These are phyloP conservation scores for Aleiodes testaceus DNA, from an alignment of 2,888 invertebrate species.

Conservation along the genomic window DNA sequence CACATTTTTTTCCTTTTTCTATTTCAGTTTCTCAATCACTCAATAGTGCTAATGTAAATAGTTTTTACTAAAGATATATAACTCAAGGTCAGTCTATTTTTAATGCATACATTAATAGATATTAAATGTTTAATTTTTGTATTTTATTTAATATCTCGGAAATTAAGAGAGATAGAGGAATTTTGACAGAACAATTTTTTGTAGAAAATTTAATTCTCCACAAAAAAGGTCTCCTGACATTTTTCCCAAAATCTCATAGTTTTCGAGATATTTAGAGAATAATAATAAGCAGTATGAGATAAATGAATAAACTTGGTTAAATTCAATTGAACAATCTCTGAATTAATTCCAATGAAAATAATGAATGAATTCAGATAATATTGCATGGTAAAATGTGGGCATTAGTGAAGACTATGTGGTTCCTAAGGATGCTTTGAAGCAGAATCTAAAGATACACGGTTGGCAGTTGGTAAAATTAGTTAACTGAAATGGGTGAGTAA, in stretches of 20 bases:
- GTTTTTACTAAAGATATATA: neutral
- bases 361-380: slow-evolving; percentile 22
- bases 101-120: neutral
- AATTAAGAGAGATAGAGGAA: no score
- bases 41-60: neutral
- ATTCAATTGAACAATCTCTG: neutral
- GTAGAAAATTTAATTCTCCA: no score
- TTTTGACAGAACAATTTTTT: no score
- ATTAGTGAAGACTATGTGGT: neutral
- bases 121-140: neutral
- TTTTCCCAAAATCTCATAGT: no score
- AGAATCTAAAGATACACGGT: slow-evolving; percentile 41
- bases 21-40: neutral
- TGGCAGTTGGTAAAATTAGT: slow-evolving; percentile 43
- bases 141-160: no score
- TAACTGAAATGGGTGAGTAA: slow-evolving; percentile 49
- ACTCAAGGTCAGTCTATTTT: slow-evolving; percentile 21
- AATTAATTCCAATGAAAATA: neutral
- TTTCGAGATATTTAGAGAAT: no score
- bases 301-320: neutral
- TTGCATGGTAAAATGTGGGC: slow-evolving; percentile 8
- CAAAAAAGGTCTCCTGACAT: no score
- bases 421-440: slow-evolving; percentile 27
- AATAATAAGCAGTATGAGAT: no score
- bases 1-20: neutral